Percentiles rank a stretch among this genome's conserved stretches.
Evolutionary conservation across 2,888 invertebrate species (phyloP).

Genomic region (Podabrus alpinus): DNA sequence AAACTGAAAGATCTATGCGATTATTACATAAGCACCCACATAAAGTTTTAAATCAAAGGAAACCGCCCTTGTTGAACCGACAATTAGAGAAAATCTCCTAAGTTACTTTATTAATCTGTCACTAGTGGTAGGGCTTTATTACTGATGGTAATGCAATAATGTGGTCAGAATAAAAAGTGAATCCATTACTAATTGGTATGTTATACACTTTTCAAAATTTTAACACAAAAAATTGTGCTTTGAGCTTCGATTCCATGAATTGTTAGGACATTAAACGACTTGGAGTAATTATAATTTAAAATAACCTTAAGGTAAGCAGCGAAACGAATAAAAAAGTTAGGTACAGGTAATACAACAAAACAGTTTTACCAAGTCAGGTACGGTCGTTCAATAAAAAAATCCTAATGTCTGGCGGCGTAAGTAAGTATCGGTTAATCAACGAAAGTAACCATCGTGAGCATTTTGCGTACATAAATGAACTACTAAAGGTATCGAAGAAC

Average conservation of each 20-base stretch:
- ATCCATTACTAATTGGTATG: background rate
- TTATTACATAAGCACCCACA: conserved; percentile 14
- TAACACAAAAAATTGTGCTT: background rate
- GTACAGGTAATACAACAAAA: background rate
- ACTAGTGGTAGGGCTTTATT: background rate
- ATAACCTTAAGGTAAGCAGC: background rate
- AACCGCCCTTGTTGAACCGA: conserved; percentile 22
- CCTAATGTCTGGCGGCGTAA: background rate
- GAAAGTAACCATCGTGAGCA: background rate
- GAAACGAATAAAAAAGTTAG: background rate
- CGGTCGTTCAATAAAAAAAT: background rate
- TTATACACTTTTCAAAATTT: no score
- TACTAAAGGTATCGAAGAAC: conserved; percentile 17
- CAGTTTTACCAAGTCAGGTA: background rate
- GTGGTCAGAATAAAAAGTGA: background rate
- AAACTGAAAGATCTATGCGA: conserved; percentile 14
- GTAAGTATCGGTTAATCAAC: conserved; percentile 6
- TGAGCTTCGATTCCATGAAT: background rate
- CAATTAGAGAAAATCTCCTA: conserved; percentile 19
- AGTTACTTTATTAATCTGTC: background rate
- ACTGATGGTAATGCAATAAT: background rate
- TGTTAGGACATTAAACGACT: background rate
- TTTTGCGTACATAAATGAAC: conserved; percentile 16
- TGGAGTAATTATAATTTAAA: background rate
- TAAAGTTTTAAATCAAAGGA: conserved; percentile 21